Conservation (phyloP, 1,140 invertebrate species). For the Dreissena polymorpha region DNA sequence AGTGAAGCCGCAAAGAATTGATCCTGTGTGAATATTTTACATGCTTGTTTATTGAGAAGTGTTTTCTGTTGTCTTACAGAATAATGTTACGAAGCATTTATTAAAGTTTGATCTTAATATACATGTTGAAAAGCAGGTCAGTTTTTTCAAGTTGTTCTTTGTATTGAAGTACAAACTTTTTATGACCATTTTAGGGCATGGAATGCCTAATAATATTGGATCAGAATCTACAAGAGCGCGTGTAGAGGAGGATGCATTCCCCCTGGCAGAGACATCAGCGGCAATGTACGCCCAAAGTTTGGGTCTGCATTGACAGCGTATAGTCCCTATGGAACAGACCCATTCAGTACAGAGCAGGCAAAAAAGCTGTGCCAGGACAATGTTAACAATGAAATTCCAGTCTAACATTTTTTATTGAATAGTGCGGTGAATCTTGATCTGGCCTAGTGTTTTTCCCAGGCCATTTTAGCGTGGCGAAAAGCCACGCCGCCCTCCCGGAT, state of each 20-base stretch:
- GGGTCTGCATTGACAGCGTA: background rate
- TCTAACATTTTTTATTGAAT: background rate
- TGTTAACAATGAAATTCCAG: background rate
- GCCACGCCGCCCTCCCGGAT: no score
- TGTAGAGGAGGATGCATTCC: background rate
- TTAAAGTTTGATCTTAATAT: background rate
- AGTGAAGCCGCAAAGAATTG: background rate
- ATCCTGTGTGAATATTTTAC: background rate
- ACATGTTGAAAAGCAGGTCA: background rate
- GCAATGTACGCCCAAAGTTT: background rate
- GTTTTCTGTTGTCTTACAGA: background rate
- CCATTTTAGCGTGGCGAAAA: no score
- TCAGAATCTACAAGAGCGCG: background rate
- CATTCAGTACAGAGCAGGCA: background rate
- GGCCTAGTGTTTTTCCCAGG: no score
- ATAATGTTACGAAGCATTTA: background rate
- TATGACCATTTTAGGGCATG: slow-evolving; percentile 15
- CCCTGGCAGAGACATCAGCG: background rate
- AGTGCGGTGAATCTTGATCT: background rate
- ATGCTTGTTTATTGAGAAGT: no score
- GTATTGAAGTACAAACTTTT: no score
- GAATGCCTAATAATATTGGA: background rate
- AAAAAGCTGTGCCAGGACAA: background rate
- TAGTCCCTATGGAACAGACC: background rate
- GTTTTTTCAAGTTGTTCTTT: background rate